Evolutionary conservation across 1,140 invertebrate species (phyloP).

Genomic region (Diorhabda elongata): DNA sequence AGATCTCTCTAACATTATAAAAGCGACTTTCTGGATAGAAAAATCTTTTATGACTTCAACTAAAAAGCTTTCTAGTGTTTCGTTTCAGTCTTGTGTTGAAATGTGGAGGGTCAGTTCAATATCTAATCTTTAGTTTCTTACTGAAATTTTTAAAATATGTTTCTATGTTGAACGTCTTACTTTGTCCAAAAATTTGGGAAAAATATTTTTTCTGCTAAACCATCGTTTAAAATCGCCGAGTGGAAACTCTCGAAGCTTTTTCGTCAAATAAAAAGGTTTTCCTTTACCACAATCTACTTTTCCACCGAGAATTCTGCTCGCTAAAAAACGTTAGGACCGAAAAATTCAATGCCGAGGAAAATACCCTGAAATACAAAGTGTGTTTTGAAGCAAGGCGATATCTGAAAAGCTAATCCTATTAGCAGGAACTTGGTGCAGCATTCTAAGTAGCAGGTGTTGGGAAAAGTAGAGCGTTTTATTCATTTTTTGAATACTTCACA

Average conservation of each 20-base stretch:
- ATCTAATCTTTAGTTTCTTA: too few relatives aligned
- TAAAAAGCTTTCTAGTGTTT: too few relatives aligned
- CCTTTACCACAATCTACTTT: not conserved
- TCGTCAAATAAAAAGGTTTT: not conserved
- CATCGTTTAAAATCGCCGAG: not conserved
- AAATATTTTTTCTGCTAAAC: too few relatives aligned
- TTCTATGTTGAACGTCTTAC: too few relatives aligned
- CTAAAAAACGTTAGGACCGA: not conserved
- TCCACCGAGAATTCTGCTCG: not conserved
- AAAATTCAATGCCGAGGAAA: not conserved
- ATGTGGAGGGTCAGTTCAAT: too few relatives aligned
- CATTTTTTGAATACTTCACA: too few relatives aligned
- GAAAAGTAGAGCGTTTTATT: not conserved
- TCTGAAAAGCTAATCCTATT: not conserved
- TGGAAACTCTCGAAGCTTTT: not conserved
- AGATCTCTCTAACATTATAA: too few relatives aligned
- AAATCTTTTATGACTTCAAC: too few relatives aligned
- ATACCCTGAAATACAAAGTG: constrained; percentile 2
- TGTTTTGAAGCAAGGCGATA: not conserved
- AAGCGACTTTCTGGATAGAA: too few relatives aligned
- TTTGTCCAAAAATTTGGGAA: too few relatives aligned
- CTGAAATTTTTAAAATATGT: too few relatives aligned
- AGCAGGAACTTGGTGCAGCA: not conserved
- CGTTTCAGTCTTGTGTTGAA: too few relatives aligned
- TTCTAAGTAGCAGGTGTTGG: not conserved